Base-by-base conservation (phyloP, 2,888 invertebrate genomes). In the Holacanthella duospinosa region DNA sequence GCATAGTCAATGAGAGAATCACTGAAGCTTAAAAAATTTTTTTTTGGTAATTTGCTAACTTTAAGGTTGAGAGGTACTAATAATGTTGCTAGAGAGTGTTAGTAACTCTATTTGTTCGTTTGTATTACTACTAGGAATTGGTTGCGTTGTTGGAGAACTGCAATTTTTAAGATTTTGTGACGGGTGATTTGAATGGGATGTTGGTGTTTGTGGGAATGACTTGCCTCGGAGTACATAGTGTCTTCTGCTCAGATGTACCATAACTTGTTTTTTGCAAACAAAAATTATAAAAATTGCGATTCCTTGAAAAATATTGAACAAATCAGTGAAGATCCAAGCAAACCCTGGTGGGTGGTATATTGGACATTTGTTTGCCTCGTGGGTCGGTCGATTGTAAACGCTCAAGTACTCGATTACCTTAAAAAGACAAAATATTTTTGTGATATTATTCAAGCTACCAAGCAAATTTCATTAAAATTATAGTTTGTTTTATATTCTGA, bases 281-380 rank as follows among this genome's bases (percentile, higher is more conserved):
- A 71, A 73, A 53, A 71, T 71, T 6, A 65, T 61, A 48, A 71
- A 73, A 26, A 71, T 73, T 2, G 69, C 68, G 55, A 71, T 57
- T 1, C 71, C 66, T 60, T 73, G 73, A 48, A 69, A 63, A 56
- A 71, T 67, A 44, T 70, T 69, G 3, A 73, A 55, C 54, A 69
- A 43, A 59, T 71, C 70, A 21, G 65, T 53, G 1, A 73, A 60
- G 16, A 64, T 36, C 71, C 71, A 71, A 1, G 66, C 55, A 1
- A 6, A 4, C 44, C 48, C 48, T 9, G 48, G 48, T n/a, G 48
- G 48, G 19, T 21, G 4, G 48, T n/a, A 21, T 48, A 48, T 48
- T 21, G 4, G 12, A 21, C 48, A 48, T 21, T 4, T 21, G 16
- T 48, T 21, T 48, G 12, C 48, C 6, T 48, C 48, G 4, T n/a